Base-by-base conservation (phyloP, 2,888 invertebrate genomes). In the Drosophila affinis region DNA sequence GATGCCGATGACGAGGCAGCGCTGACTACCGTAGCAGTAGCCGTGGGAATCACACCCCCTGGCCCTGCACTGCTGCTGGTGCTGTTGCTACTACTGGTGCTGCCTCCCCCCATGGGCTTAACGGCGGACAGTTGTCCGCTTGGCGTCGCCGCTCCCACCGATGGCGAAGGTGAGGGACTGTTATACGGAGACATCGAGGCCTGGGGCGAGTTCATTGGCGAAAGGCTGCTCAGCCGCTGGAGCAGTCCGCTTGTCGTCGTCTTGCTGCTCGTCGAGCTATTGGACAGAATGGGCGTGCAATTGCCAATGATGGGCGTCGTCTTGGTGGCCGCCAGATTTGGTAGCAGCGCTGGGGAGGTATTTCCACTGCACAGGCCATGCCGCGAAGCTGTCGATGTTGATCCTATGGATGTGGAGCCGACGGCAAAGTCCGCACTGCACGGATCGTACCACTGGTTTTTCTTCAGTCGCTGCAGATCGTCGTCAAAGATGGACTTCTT, bases 401-500 rank as follows among this genome's bases (percentile, higher is more conserved):
- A 12, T 7, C 44, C 74, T 17, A 65, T 44, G 0, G 65, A 46
- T 7, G 73, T 51, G 3, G 78, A 65, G 17, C 76, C 60, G 9
- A 69, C 24, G 52, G 49, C 62, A 12, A 72, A 77, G 18, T 90
- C 91, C 0, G 80, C 67, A 17, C 75, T 63, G 4, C 79, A 27
- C 72, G 93, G 95, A 93, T 98, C 95, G 93, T 97, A 95, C 93
- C 97, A 95, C 92, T 98, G 95, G 90, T 95, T 94, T 87, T 97
- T 97, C 91, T 98, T 98, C 67, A 99, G 93, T 44, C 99, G 94
- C 92, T 98, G 98, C 47, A 96, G 95, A 91, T 99, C 99, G 91
- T 98, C 98, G 91, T 99, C 99, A 92, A 99, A 98, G 60, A 99
- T 97, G 58, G 98, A 98, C 75, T 96, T 95, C 91, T 97, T 97